These are phyloP conservation scores for Zonitis immaculata DNA, from an alignment of 2,888 invertebrate genomes.

Conservation along the genomic window DNA sequence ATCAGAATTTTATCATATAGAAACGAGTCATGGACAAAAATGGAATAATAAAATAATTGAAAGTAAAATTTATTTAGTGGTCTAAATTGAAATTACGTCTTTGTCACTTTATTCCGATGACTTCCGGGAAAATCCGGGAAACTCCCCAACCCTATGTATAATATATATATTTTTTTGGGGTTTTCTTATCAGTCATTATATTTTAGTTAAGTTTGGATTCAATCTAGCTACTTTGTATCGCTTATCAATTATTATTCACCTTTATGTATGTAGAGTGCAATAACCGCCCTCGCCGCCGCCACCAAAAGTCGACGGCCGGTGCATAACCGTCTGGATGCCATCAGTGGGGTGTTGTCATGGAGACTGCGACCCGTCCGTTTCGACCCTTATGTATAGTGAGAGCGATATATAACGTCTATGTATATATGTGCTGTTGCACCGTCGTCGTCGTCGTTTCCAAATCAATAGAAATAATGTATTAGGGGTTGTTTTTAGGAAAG, in stretches of 20 bases:
- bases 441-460: slow-evolving; percentile 13
- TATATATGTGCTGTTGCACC: slow-evolving; percentile 19
- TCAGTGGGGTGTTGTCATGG: slow-evolving; percentile 48
- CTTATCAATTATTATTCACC: too few species aligned
- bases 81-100: background rate
- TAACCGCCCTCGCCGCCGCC: slow-evolving; percentile 11
- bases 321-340: slow-evolving; percentile 44
- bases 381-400: slow-evolving; percentile 6
- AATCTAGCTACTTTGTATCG: too few species aligned
- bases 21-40: background rate
- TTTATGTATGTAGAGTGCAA: slow-evolving; percentile 23
- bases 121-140: background rate
- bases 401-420: too few species aligned
- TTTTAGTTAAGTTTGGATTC: too few species aligned
- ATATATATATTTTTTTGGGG: background rate
- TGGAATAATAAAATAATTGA: too few species aligned
- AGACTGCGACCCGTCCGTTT: slow-evolving; percentile 35
- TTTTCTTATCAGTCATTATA: background rate
- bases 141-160: background rate
- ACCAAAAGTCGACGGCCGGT: slow-evolving; percentile 27
- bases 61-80: background rate
- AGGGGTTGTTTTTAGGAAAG: slow-evolving; percentile 11
- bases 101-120: background rate
- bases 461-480: slow-evolving; percentile 19
- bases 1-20: background rate